Base-by-base conservation (phyloP, 1,140 invertebrate genomes). In the Ceratoteleas bidentatus region DNA sequence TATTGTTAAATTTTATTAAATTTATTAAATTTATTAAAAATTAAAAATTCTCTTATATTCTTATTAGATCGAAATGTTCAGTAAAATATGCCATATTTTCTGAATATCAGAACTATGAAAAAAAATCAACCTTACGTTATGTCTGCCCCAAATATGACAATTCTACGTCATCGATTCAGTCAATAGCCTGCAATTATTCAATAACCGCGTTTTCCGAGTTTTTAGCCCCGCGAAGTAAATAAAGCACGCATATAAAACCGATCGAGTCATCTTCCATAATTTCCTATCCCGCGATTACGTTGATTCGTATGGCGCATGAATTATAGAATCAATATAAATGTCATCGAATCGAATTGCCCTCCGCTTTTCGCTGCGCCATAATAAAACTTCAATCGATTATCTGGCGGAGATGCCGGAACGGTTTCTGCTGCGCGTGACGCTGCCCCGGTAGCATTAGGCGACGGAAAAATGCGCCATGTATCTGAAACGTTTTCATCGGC, bases 311-410 rank as follows among this genome's bases (percentile, higher is more conserved):
- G 4, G 13, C 38, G 24, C 49, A 38, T 61, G 52, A 61, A 61
- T 54, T 72, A 45, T 53, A 15, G 40, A 72, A 61, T 61, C 68
- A 72, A 61, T 72, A 62, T 70, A 53, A 72, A 72, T 38, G 57
- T 72, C 57, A 61, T 61, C 49, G 47, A 61, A 61, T 72, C 32
- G 57, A 54, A 72, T 61, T 54, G 54, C 54, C 47, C 40, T 10
- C 24, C 66, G 38, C 43, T 60, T 66, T 65, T 75, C 45, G 40
- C 13, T 7, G 40, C 36, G 14, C 10, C 38, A 58, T 66, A 65
- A 75, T 75, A 75, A 75, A 75, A 75, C 16, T 9, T 10, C 53
- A 14, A 66, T 60, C 49, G 36, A 65, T 58, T 75, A 75, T 75
- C 56, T 58, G 15, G 40, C 34, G 50, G 45, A 65, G 45, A 65